phyloP scores from a whole-genome alignment of 2,797 vertebrate genomes.

The Sebastiscus tertius region DNA sequence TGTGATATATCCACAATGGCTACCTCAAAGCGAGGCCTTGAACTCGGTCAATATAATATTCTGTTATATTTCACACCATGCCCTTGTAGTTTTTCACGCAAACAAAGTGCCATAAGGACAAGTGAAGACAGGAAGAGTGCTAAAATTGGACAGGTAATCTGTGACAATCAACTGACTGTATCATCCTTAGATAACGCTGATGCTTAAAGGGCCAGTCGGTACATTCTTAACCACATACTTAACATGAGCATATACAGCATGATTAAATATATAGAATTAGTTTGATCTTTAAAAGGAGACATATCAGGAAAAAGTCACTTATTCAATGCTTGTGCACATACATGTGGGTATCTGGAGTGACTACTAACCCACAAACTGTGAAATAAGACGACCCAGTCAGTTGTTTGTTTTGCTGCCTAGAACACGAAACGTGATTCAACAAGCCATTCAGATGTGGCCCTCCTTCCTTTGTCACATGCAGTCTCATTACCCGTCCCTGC shows the following conservation, averaged over 20 bases:
- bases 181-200: background rate
- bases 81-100: conserved; percentile 21
- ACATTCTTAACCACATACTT: background rate
- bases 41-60: conserved; percentile 34
- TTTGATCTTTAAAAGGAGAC: background rate
- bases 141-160: background rate
- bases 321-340: background rate
- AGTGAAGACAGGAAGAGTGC: conserved; percentile 11
- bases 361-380: too few relatives aligned
- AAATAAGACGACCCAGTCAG: background rate
- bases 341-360: too few relatives aligned
- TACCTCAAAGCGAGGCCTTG: conserved; percentile 28
- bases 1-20: background rate
- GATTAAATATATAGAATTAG: background rate
- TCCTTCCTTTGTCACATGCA: too few relatives aligned
- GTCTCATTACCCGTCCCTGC: too few relatives aligned
- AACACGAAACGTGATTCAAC: background rate
- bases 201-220: background rate
- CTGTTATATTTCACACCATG: conserved; percentile 26
- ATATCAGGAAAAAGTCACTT: background rate
- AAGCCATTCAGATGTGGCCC: too few relatives aligned
- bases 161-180: background rate
- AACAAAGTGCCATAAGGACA: background rate
- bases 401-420: background rate
- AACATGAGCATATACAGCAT: background rate